Base-by-base conservation (phyloP, 2,888 invertebrate genomes). In the Opisthograptis luteolata region DNA sequence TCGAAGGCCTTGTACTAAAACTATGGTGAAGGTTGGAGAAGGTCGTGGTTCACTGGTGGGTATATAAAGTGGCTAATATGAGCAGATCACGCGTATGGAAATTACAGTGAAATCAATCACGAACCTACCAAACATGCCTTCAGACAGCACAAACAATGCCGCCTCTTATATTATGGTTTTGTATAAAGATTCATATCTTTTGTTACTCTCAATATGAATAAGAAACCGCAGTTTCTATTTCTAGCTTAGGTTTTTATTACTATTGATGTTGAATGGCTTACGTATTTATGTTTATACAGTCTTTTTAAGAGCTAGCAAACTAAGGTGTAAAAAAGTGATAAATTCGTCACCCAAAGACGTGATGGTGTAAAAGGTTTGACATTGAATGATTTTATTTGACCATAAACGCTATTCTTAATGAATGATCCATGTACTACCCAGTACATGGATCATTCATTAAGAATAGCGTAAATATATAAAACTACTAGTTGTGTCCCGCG, bases 101-200 rank as follows among this genome's bases (percentile, higher is more conserved):
- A 89, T 89, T 87, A 86, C 85, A 79, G 81, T 81, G 75, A 76
- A 88, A 89, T 89, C 88, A 89, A 89, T 89, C 89, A 88, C 86
- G 86, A 82, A 80, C 77, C 73, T 70, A 75, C 80, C 75, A 83
- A 86, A 86, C 80, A 84, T 81, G 73, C 69, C 72, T 69, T 69
- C 68, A 80, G 85, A 85, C 79, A 82, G 76, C 76, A 72, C 80
- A 84, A 84, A 84, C 80, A 81, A 82, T 77, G 75, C 66, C 65
- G 49, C 73, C 74, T 72, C 75, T 79, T 74, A 75, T 73, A 69
- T 80, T 78, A 85, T 79, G 78, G 76, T 66, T 81, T 76, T 68
- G 58, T 66, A 79, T 75, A 78, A 78, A 80, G 70, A 80, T 76
- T 71, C 56, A 64, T 73, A 78, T 79, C 72, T 70, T 61, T 61